Evolutionary conservation across 2,888 invertebrate genomes (phyloP), one percentile per base, ranked within the genome.

Genomic region (Eledona agricola): DNA sequence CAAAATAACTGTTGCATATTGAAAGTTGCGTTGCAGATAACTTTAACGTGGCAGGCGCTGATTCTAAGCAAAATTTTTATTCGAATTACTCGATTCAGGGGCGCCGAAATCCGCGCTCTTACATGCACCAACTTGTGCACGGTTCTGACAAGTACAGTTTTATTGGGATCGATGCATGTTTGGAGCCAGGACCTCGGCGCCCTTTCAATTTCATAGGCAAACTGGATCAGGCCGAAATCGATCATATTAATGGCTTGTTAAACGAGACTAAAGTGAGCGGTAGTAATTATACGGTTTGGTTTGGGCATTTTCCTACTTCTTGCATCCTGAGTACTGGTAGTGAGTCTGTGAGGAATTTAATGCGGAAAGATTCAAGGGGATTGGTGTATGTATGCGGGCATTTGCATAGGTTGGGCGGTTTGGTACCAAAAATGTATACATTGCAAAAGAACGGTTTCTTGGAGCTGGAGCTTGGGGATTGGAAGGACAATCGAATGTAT

Each of bases 261-360:
- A 69, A 77, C 31, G 78, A 83, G 58, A 82, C 86, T 3, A 78
- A 81, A 42, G 61, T 67, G 1, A 79, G 80, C 51, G 63, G 68
- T 1, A 79, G 80, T 52, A 83, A 86, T 68, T 81, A 83, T 62
- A 86, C 87, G 1, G 76, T 90, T 56, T 89, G 88, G 83, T 95
- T 93, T 78, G 94, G 93, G 1, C 96, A 96, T 74, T 95, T 94
- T 76, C 94, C 96, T 1, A 91, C 93, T 10, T 93, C 94, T 2
- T 88, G 90, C 62, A 90, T 95, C 63, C 75, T 91, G 23, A 78
- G 87, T 1, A 73, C 79, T 1, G 78, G 82, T 15, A 75, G 75
- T 59, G 70, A 79, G n/a, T 73, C 80, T 47, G 63, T 86, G 7
- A 76, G 86, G 26, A 71, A 80, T 25, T 66, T 87, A 19, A 83